phyloP scores from a whole-genome alignment of 2,888 invertebrate species.

The Hedya salicella region DNA sequence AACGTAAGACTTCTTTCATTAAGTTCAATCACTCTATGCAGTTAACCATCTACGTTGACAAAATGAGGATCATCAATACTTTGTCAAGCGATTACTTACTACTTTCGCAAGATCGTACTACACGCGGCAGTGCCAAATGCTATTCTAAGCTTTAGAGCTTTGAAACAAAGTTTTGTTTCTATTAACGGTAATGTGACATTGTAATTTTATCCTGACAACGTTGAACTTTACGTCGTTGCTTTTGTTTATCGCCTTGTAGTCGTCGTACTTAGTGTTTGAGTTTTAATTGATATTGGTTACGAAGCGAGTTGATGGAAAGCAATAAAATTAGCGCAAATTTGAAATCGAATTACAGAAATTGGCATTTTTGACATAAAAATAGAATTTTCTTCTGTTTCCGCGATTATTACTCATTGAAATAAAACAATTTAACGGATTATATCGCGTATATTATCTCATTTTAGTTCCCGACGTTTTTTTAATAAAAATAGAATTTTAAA shows the following conservation, averaged over 20 bases:
- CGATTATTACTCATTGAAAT: too few relatives aligned
- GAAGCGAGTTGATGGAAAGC: background rate
- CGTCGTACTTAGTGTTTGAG: background rate
- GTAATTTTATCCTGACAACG: background rate
- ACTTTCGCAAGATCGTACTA: background rate
- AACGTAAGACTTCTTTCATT: constrained; percentile 4
- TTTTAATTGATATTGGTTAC: background rate
- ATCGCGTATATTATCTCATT: too few relatives aligned
- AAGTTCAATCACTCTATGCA: constrained; percentile 13
- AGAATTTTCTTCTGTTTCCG: too few relatives aligned
- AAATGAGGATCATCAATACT: constrained; percentile 15
- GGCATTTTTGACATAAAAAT: too few relatives aligned
- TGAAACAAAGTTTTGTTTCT: background rate
- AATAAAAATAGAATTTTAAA: too few relatives aligned
- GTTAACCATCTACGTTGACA: constrained; percentile 10
- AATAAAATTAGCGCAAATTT: background rate
- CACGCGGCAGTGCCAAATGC: background rate
- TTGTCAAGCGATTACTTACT: constrained; percentile 8
- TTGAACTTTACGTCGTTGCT: background rate
- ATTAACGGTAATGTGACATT: background rate
- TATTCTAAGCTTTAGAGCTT: background rate
- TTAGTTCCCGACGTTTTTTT: too few relatives aligned
- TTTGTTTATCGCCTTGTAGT: background rate
- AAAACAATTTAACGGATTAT: too few relatives aligned
- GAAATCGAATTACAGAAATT: background rate